Base-by-base conservation (phyloP, 2,113 vertebrate species). In the Rhinichthys klamathensis region DNA sequence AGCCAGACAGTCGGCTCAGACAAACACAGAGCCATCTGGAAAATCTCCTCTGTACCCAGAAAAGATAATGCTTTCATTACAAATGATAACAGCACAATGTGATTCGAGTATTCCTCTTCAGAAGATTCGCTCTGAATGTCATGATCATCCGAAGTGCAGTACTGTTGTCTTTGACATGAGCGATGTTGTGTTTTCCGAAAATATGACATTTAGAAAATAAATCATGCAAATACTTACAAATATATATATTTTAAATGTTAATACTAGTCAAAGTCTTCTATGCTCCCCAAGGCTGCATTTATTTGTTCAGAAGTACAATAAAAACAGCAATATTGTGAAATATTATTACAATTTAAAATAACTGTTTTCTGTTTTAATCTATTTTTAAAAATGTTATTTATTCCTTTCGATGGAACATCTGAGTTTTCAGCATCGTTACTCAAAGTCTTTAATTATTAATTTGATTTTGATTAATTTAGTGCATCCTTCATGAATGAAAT, bases 1-100 rank as follows among this genome's bases (percentile, higher is more conserved):
- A 75, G 73, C 46, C 30, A 41, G 56, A 51, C 44, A 51, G 7
- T 75, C 49, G 4, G 30, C 30, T 60, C 30, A 11, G 21, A 49
- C 79, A 49, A 80, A 80, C 60, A 18, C 41, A 13, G n/a, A 49
- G 27, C 63, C 61, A 51, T 81, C 79, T 32, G 41, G 61, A 80
- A 65, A 27, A 80, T 32, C 15, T 46, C 77, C 23, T 27, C 23
- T 21, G 44, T 49, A 49, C 23, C 72, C 25, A 4, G n/a, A 41
- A 72, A 58, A 70, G 30, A 58, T 54, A 54, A 15, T 41, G 21
- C 44, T 35, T 82, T 32, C 51, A 25, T 51, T 58, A 10, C 23
- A n/a, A 23, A 35, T 44, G 46, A 27, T 16, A 82, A 30, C 49
- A 72, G 38, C 11, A 23, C 32, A 27, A 6, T 78, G 83, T 54